Percentiles rank a stretch among this genome's conserved stretches.
phyloP scores from a whole-genome alignment of 2,113 vertebrate genomes.

The Microcebus jonahi region DNA sequence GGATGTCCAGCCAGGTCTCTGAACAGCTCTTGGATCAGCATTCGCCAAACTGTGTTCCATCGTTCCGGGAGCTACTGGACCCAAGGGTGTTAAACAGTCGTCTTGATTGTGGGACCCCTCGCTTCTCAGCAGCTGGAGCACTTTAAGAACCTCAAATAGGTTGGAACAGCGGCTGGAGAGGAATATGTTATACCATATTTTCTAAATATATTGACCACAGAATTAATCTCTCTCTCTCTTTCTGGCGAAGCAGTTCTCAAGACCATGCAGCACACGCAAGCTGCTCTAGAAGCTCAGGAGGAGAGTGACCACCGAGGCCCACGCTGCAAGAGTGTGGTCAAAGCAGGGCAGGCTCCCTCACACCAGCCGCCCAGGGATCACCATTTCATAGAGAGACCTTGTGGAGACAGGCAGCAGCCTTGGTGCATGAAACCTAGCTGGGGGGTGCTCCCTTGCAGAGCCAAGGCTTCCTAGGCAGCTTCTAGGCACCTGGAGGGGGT shows the following conservation, averaged over 20 bases:
- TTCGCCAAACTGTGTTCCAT: neutral
- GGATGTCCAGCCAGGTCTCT: neutral
- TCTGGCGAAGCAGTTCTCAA: neutral
- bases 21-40: neutral
- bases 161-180: neutral
- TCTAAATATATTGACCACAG: neutral
- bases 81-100: neutral
- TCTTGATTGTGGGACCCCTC: neutral
- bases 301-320: neutral
- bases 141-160: neutral
- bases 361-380: neutral
- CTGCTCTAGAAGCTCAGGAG: neutral
- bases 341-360: neutral
- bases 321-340: neutral
- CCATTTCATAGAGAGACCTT: no score
- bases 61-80: neutral
- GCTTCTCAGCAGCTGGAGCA: neutral
- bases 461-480: neutral
- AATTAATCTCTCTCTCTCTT: neutral
- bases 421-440: no score
- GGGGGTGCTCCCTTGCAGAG: neutral
- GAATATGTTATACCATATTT: neutral
- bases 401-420: neutral
- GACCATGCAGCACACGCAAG: neutral
- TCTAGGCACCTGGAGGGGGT: neutral